Evolutionary conservation across 2,888 invertebrate genomes (phyloP), one percentile per base, ranked within the genome.

Genomic region (Teleiodes luculella): DNA sequence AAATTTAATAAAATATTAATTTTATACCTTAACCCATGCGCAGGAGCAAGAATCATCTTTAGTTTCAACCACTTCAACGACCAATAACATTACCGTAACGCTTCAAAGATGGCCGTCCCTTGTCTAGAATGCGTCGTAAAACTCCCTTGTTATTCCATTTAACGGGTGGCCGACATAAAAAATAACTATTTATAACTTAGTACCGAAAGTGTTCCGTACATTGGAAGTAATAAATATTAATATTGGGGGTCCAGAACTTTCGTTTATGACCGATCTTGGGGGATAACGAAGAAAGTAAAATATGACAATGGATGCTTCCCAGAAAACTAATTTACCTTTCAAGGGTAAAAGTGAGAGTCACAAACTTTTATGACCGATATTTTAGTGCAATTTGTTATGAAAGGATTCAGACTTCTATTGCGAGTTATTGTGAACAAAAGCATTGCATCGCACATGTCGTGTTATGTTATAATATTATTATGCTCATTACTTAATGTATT

Each of bases 161-260:
- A 78, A 83, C 79, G 82, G 81, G 82, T 80, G 79, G 80, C 75
- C 76, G 65, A 72, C 75, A 75, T 83, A 82, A 83, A 83, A 82
- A 78, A 73, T 72, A 65, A 66, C 83, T 86, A 87, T 87, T 87
- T 86, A 82, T 87, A 85, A 78, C 72, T 69, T 66, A 61, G 65
- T 63, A 74, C 74, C 73, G 76, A 81, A 79, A 83, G 78, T 82
- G 78, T 81, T 80, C 70, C 68, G 70, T 76, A 74, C 72, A 76
- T 76, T 75, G 70, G 62, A 70, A 70, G 79, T 72, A 78, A 82
- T 88, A 86, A 86, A 86, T 86, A 83, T 83, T 85, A 86, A 84
- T 86, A 85, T 76, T 62, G 71, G 59, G 24, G 57, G 61, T 59
- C 65, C 70, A 66, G 70, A 84, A 83, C 71, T 86, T 86, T 83